These are phyloP conservation scores for Trichogramma dendrolimi DNA, from an alignment of 2,888 invertebrate genomes.

Conservation along the genomic window DNA sequence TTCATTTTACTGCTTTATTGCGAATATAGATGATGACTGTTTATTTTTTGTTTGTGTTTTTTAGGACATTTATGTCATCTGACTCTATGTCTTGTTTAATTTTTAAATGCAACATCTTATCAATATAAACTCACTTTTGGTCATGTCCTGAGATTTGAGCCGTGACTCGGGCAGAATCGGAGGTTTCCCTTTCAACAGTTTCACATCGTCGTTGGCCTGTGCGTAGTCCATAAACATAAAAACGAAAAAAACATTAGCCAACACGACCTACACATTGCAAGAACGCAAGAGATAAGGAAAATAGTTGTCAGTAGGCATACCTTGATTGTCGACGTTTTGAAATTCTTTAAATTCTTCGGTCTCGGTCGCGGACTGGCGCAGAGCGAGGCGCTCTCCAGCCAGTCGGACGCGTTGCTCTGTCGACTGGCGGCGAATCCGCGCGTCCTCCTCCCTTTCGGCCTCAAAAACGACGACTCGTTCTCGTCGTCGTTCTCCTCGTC, in stretches of 20 bases:
- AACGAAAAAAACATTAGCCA: not conserved
- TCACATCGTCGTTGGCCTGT: slow-evolving; percentile 12
- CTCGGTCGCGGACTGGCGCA: slow-evolving; percentile 48
- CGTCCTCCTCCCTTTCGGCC: slow-evolving; percentile 5
- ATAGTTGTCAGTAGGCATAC: slow-evolving; percentile 46
- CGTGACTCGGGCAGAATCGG: slow-evolving; percentile 42
- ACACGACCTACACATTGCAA: slow-evolving; percentile 6
- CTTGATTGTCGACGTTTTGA: slow-evolving; percentile 38
- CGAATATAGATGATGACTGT: not conserved
- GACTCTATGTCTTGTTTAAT: too few relatives aligned
- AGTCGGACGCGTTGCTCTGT: slow-evolving; percentile 36
- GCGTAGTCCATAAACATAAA: slow-evolving; percentile 12
- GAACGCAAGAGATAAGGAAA: slow-evolving; percentile 16
- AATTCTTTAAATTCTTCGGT: slow-evolving; percentile 28
- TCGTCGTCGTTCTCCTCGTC: slow-evolving; percentile 31
- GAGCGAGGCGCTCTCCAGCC: slow-evolving; percentile 46
- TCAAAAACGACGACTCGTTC: slow-evolving; percentile 34
- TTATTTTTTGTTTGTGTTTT: too few relatives aligned
- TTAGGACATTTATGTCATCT: too few relatives aligned
- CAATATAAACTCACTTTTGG: slow-evolving; percentile 57
- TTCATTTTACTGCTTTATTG: not conserved
- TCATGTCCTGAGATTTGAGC: slow-evolving; percentile 57
- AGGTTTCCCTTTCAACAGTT: slow-evolving; percentile 39
- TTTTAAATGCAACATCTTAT: too few relatives aligned
- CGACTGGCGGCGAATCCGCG: slow-evolving; percentile 7